Base-by-base conservation (phyloP, 2,888 invertebrate genomes). In the Aproaerema taeniolella region DNA sequence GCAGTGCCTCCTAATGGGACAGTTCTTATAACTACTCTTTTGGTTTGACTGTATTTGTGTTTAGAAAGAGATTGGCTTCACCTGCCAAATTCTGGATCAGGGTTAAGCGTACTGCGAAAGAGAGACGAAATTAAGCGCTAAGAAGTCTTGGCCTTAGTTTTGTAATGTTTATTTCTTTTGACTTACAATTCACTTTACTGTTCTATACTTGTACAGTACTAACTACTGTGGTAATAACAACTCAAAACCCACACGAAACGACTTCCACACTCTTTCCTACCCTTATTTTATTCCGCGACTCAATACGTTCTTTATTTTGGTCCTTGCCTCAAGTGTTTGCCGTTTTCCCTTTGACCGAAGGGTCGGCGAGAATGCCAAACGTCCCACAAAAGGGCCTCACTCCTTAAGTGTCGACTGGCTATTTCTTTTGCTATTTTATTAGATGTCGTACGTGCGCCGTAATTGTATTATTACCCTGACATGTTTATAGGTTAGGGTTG, bases 241-340 rank as follows among this genome's bases (percentile, higher is more conserved):
- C 33, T 33, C 32, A 17, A 39, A 13, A 39, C 3, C 13, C 5
- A 29, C 30, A 39, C 10, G 17, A 16, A 32, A 31, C 15, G 15
- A 25, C 12, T 66, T 67, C 65, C 64, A 64, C 68, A 66, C 66
- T 63, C 66, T 62, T 69, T 68, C 30, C 62, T 51, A 61, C 75
- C 83, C 80, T 76, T 76, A 81, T 82, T 83, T 81, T 82, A 78
- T 81, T 81, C 77, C 72, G 77, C 77, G 81, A 83, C 83, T 85
- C 83, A 83, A 85, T 86, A 81, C 83, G 65, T 74, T 80, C 81
- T 74, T 76, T 77, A 82, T 81, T 80, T 76, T 64, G 69, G 75
- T 72, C 71, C 58, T 56, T 54, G 58, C 52, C 54, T 65, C 66
- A 61, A 81, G 81, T 81, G 80, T 80, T 81, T 80, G 80, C 74